Evolutionary conservation across 2,113 vertebrate species (phyloP), one percentile per base, ranked within the genome.

Genomic region (Pimephales promelas): DNA sequence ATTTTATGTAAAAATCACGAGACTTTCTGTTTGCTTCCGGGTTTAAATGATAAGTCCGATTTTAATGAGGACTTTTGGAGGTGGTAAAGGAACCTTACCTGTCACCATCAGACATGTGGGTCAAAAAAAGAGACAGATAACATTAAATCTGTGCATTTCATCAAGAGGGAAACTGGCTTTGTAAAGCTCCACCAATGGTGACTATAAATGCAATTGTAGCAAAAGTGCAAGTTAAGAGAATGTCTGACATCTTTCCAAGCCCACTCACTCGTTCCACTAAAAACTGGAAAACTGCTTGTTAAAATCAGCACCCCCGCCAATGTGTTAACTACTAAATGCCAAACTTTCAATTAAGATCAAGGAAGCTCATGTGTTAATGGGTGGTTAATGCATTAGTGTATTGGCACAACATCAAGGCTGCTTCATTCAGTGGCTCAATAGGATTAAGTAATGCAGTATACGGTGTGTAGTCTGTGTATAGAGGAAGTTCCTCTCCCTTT

Each of bases 401-500:
- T 66, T 79, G 59, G 43, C 57, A 64, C 59, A 49, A 66, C 59
- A 79, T 79, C 78, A 66, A 28, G 36, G 76, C 76, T 28, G 56
- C 36, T 78, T 18, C 36, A 26, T 45, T 61, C 56, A 78, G 56
- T 5, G 36, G 56, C 76, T 79, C 78, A 49, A 20, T 26, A 62
- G 76, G 56, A 78, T 62, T 45, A 62, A 61, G n/a, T 26, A 61
- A 28, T 22, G 78, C 59, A 28, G 76, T 45, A 9, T 54, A 36
- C 36, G 24, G 3, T 45, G 57, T n/a, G 59, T 31, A 20, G 18
- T 49, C 59, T 22, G 18, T 62, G 40, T 64, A 11, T 66, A 66
- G 43, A 66, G 78, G 78, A 79, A 79, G 59, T 66, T 66, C 59
- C 78, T 79, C 78, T 31, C 40, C 77, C 43, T 79, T 66, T 49